These are phyloP conservation scores for Macquaria australasica DNA, from an alignment of 2,113 vertebrate species.

Conservation along the genomic window DNA sequence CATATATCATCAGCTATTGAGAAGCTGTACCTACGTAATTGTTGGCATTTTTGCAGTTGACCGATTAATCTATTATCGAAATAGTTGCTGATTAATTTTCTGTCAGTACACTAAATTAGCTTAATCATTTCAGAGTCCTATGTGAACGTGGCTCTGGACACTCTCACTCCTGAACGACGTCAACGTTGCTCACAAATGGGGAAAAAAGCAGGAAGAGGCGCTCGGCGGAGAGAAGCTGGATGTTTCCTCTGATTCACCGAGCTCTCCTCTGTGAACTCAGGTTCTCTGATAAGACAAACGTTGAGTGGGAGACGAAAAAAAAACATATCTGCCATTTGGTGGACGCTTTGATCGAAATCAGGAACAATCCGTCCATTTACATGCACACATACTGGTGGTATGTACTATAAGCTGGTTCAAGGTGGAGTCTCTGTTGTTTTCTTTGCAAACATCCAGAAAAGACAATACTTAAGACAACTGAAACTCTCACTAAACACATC, in stretches of 20 bases:
- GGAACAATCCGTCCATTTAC: not conserved
- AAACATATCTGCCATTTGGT: not conserved
- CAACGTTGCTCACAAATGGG: not conserved
- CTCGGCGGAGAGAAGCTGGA: not conserved
- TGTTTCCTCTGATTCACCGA: constrained; percentile 45
- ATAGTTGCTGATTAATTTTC: not conserved
- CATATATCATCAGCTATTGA: not conserved
- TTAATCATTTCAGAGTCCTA: not conserved
- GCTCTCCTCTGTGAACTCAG: constrained; percentile 18
- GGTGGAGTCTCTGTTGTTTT: too few species aligned
- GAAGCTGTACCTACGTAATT: not conserved
- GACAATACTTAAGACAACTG: too few species aligned
- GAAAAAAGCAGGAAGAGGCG: constrained; percentile 50
- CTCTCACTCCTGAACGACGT: not conserved
- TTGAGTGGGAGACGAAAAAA: not conserved
- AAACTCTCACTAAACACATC: too few species aligned
- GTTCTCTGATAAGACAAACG: constrained; percentile 37
- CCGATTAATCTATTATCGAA: not conserved
- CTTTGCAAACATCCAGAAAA: too few species aligned
- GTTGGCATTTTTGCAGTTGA: not conserved
- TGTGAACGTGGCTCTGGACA: not conserved
- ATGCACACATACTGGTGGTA: not conserved
- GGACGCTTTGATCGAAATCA: not conserved
- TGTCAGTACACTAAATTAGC: not conserved
- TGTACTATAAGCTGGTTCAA: not conserved